These are phyloP conservation scores for Dinothrombium tinctorium DNA, from an alignment of 1,140 invertebrate genomes.

Conservation along the genomic window DNA sequence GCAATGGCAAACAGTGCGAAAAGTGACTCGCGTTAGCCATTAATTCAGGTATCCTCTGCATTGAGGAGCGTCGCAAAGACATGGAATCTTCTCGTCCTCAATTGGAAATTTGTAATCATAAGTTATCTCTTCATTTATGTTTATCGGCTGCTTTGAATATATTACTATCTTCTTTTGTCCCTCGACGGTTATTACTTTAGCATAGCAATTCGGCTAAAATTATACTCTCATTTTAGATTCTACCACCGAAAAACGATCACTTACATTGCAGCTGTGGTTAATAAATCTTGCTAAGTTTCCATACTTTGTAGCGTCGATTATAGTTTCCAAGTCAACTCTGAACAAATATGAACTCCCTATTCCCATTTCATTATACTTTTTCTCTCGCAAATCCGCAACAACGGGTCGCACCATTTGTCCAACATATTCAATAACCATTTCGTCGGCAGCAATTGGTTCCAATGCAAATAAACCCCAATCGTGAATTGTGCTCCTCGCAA, in stretches of 20 bases:
- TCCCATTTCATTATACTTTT: conserved; percentile 80
- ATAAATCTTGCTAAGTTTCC: conserved; percentile 96
- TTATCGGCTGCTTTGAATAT: conserved; percentile 93
- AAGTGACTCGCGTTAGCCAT: no score
- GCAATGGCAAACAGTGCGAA: no score
- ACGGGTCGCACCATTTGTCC: conserved; percentile 83
- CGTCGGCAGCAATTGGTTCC: conserved; percentile 93
- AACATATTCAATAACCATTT: conserved; percentile 99
- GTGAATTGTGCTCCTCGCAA: conserved; percentile 91
- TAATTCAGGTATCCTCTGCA: conserved; percentile 90
- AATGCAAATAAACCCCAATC: conserved; percentile 98
- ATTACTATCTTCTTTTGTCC: conserved; percentile 98
- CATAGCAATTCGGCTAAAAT: conserved; percentile 99
- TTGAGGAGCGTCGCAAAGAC: conserved; percentile 71
- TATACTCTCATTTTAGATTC: no score
- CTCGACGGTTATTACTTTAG: conserved; percentile 93
- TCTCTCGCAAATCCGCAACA: conserved; percentile 79
- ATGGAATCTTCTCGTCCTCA: conserved; percentile 86
- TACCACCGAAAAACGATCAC: conserved; percentile 24
- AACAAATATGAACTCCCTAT: conserved; percentile 96
- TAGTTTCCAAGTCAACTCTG: conserved; percentile 82
- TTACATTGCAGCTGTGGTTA: conserved; percentile 98
- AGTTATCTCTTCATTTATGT: conserved; percentile 94
- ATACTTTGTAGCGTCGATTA: conserved; percentile 95
- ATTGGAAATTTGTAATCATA: conserved; percentile 99